Base-by-base conservation (phyloP, 2,113 vertebrate species). In the Otis tarda region DNA sequence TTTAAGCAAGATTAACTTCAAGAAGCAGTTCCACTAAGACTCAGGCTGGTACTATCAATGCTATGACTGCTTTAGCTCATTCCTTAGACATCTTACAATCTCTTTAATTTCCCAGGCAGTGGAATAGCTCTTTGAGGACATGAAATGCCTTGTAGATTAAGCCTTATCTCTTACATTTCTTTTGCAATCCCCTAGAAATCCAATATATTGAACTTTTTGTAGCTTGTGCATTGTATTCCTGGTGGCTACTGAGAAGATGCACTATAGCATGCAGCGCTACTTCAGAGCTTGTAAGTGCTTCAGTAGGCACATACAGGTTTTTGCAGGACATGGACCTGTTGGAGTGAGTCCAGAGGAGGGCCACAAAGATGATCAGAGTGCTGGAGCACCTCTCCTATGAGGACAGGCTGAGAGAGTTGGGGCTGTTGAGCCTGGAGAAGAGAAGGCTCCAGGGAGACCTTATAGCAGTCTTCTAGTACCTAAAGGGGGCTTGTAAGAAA, bases 1-100 rank as follows among this genome's bases (percentile, higher is more conserved):
- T 86, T 95, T 88, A 88, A 86, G 80, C 15, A 69, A 80, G 76
- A 92, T 73, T 45, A 73, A 0, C 59, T 92, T 85, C 37, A 86
- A 88, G 63, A 33, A 85, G 61, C 56, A 59, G 50, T 89, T 93
- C 50, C 37, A 21, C 11, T 69, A 68, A 77, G 41, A 63, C 28
- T 50, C 45, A 45, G 13, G 7, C 27, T 71, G n/a, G 28, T 56
- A 37, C 19, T 69, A 60, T 5, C 30, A 64, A 28, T 39, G 39
- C 30, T 9, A 39, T n/a, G 39, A 41, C 14, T 76, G 17, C 31
- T 69, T 80, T 73, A 79, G 27, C 22, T 85, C 33, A 52, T 76
- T 85, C 10, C 18, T 87, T n/a, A 83, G 57, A 35, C 5, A 31
- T 71, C n/a, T 93, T 71, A 52, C 16, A 68, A 64, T 33, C 28